A percentile compares a stretch with the other conserved stretches of the same genome.
Evolutionary conservation across 2,888 invertebrate genomes (phyloP).

Genomic region (Eugnorisma glareosa): DNA sequence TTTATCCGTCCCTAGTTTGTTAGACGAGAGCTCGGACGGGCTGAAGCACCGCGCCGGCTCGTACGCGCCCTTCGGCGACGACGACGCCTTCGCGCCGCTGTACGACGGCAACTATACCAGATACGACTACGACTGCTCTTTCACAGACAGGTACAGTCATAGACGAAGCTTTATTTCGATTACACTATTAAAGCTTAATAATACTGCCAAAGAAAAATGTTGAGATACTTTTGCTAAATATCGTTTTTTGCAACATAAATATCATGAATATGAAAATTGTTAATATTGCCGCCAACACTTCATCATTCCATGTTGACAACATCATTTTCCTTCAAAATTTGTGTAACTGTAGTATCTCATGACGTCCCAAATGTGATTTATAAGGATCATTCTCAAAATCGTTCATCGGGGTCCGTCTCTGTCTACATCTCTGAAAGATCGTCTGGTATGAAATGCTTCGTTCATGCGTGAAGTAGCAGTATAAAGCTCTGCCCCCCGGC

Average conservation of each 20-base stretch:
- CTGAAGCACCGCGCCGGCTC: slow-evolving; percentile 64
- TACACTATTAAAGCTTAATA: neutral
- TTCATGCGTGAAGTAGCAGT: neutral
- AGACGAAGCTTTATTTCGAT: neutral
- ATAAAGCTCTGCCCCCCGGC: rapidly evolving
- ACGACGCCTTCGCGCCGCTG: slow-evolving; percentile 77
- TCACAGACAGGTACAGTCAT: slow-evolving; percentile 71
- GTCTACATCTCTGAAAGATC: too few species aligned
- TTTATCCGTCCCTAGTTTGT: slow-evolving; percentile 78
- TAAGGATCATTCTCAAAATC: too few species aligned
- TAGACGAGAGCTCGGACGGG: slow-evolving; percentile 73
- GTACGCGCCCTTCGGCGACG: slow-evolving; percentile 73
- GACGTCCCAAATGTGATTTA: neutral
- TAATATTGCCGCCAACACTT: neutral
- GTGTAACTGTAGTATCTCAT: neutral
- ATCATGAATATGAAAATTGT: neutral
- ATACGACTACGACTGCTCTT: slow-evolving; percentile 82
- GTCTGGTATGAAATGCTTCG: neutral
- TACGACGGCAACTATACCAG: slow-evolving; percentile 80
- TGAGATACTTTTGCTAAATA: neutral
- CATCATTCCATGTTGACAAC: neutral
- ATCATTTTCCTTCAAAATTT: neutral
- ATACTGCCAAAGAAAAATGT: too few species aligned
- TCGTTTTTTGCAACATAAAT: neutral
- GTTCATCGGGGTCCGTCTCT: too few species aligned